These are phyloP conservation scores for Phaonia tiefii DNA, from an alignment of 2,888 invertebrate genomes.

Conservation along the genomic window DNA sequence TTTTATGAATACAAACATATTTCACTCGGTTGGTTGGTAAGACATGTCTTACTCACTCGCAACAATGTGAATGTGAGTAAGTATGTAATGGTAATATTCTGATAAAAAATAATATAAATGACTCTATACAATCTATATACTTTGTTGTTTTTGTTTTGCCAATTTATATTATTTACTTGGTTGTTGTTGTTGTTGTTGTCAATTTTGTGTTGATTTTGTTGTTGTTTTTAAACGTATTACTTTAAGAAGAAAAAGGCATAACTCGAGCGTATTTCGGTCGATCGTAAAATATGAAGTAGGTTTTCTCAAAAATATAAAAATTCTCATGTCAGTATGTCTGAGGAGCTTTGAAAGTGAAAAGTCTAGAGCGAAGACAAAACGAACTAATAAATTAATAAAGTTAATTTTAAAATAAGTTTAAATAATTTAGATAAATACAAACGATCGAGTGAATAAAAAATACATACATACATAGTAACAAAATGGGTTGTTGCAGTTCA, in stretches of 20 bases:
- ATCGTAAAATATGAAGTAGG: conserved; percentile 47
- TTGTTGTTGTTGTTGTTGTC: conserved; percentile 41
- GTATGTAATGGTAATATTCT: no score
- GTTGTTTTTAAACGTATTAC: conserved; percentile 14
- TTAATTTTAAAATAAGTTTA: conserved; percentile 31
- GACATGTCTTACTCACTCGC: no score
- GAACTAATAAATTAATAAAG: conserved; percentile 11
- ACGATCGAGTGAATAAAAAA: no score
- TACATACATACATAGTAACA: conserved; percentile 25
- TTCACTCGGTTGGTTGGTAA: no score
- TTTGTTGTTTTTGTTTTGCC: conserved; percentile 50
- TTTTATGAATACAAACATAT: background rate
- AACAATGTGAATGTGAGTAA: no score
- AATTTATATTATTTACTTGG: conserved; percentile 51
- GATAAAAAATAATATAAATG: no score
- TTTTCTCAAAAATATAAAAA: conserved; percentile 54
- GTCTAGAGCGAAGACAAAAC: conserved; percentile 22
- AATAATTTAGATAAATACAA: conserved; percentile 27
- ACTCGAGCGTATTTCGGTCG: conserved; percentile 3
- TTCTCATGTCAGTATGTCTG: conserved; percentile 44
- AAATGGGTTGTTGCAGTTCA: conserved; percentile 75
- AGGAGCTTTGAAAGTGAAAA: conserved; percentile 61
- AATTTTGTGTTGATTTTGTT: conserved; percentile 37
- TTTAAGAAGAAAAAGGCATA: conserved; percentile 41
- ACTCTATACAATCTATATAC: conserved; percentile 41